Percentiles rank a stretch among this genome's conserved stretches.
These are phyloP conservation scores for Emmelina monodactyla DNA, from an alignment of 2,888 invertebrate genomes.

Conservation along the genomic window DNA sequence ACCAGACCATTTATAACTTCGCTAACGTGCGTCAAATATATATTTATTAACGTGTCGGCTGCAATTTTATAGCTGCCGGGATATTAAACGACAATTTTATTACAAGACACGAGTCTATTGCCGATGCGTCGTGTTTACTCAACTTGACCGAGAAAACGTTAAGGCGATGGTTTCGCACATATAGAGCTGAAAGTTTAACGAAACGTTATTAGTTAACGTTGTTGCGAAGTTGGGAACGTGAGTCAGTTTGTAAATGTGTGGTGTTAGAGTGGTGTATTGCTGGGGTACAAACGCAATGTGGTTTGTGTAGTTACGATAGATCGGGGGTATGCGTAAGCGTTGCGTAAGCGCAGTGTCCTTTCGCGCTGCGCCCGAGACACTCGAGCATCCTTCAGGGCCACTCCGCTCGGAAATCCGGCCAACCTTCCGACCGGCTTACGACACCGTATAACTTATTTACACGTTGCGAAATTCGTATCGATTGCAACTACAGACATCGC, in stretches of 20 bases:
- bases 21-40: neutral
- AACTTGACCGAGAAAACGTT: constrained; percentile 42
- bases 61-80: constrained; percentile 4
- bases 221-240: constrained; percentile 51
- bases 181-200: constrained; percentile 24
- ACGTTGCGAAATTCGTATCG: constrained; percentile 64
- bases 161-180: constrained; percentile 25
- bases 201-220: constrained; percentile 43
- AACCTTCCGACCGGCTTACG: constrained; percentile 65
- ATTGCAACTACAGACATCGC: constrained; percentile 64
- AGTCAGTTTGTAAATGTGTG: constrained; percentile 44
- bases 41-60: neutral
- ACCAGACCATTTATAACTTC: constrained; percentile 2
- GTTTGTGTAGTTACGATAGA: constrained; percentile 14
- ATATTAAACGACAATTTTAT: constrained; percentile 7
- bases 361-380: constrained; percentile 44
- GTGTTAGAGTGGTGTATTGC: constrained; percentile 22
- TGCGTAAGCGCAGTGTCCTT: constrained; percentile 28
- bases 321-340: constrained; percentile 15
- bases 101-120: constrained; percentile 16
- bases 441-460: constrained; percentile 63
- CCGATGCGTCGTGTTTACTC: constrained; percentile 14
- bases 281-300: constrained; percentile 17
- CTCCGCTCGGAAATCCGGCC: constrained; percentile 67
- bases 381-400: constrained; percentile 61